Base-by-base conservation (phyloP, 2,888 invertebrate genomes). In the Drosophila subquinaria region DNA sequence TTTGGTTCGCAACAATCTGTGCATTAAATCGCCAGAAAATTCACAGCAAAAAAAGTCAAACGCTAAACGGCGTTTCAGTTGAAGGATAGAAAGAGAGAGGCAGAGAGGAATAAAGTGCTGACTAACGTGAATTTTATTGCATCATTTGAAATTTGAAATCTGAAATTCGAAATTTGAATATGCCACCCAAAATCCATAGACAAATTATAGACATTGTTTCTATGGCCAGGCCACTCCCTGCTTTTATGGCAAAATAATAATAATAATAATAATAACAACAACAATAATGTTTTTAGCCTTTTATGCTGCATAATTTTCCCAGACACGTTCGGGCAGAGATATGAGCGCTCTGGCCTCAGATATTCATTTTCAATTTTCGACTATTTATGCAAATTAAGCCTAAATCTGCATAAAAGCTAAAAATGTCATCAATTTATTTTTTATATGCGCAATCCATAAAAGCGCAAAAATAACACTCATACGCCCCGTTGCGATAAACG, bases 361-460 rank as follows among this genome's bases (percentile, higher is more conserved):
- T 85, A 85, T 85, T 74, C 73, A 76, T 89, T 85, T 89, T 88
- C 84, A 89, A 89, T 84, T 89, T 90, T 86, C 78, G 89, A 83
- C 89, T 83, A 78, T 86, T 86, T 86, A 86, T 86, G 89, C 84
- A 86, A 90, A 86, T 90, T 76, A 78, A 73, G 69, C 59, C 63
- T 70, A 79, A 82, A 85, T 88, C 88, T 90, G 89, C 89, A 88
- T 90, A 90, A 90, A 85, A 71, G 73, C 72, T 53, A 47, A 82
- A 88, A 85, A 89, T 90, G 86, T 82, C 86, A 85, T 86, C 74
- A 73, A 36, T 36, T 36, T 65, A 79, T 68, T 75, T 75, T 69
- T 56, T 50, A 62, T 76, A 65, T 66, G 51, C 51, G 36, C 59
- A 60, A 80, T 65, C 64, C 51, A 81, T 73, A 69, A 74, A 82